These are phyloP conservation scores for Psilanteris sp. DNA, from an alignment of 1,140 invertebrate species.

Conservation along the genomic window DNA sequence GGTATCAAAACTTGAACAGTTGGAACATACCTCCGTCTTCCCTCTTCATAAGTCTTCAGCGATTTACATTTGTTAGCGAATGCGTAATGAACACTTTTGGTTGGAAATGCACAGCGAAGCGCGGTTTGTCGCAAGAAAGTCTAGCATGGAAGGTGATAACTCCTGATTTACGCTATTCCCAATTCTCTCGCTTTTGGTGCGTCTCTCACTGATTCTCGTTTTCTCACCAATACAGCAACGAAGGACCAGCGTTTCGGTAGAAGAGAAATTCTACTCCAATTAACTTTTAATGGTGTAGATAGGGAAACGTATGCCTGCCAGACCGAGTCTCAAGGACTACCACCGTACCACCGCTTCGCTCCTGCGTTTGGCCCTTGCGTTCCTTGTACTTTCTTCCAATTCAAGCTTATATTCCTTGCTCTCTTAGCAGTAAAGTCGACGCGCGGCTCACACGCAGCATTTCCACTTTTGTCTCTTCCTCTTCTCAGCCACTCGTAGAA, in stretches of 20 bases:
- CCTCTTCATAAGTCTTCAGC: conserved; percentile 61
- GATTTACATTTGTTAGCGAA: conserved; percentile 76
- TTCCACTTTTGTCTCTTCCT: conserved; percentile 51
- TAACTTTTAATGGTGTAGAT: conserved; percentile 76
- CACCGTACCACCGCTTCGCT: conserved; percentile 12
- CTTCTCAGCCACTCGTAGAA: conserved; percentile 46
- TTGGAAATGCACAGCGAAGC: conserved; percentile 57
- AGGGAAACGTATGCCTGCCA: conserved; percentile 69
- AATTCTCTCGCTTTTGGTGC: conserved; percentile 48
- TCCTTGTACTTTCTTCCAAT: conserved; percentile 33
- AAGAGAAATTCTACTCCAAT: conserved; percentile 74
- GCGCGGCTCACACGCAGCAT: conserved; percentile 20
- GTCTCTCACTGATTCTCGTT: conserved; percentile 69
- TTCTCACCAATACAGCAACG: conserved; percentile 66
- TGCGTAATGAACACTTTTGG: conserved; percentile 72
- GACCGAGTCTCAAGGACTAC: conserved; percentile 39
- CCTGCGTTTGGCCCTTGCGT: conserved; percentile 16
- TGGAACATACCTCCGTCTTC: conserved; percentile 25
- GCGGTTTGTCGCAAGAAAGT: conserved; percentile 62
- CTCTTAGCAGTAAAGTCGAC: conserved; percentile 29
- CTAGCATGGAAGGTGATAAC: conserved; percentile 73
- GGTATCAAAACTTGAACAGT: conserved; percentile 49
- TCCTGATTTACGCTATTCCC: conserved; percentile 73
- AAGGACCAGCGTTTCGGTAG: conserved; percentile 49
- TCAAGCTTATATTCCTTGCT: conserved; percentile 30